Conservation (phyloP, 2,888 invertebrate genomes). For the Agrenia bidenticulata region DNA sequence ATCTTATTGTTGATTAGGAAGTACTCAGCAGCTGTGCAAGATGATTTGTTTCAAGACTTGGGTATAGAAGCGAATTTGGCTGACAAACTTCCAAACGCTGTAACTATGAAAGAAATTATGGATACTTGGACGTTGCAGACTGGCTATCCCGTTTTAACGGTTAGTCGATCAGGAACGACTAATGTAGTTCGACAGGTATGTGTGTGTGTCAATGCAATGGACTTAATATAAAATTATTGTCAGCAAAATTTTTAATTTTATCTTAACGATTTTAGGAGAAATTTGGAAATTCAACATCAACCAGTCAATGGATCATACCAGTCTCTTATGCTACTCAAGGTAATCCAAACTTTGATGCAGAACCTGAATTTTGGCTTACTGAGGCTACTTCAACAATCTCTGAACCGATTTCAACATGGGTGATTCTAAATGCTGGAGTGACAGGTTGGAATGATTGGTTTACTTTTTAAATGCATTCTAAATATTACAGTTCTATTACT, state of each 20-base stretch:
- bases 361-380: conserved; percentile 30
- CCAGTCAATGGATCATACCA: conserved; percentile 22
- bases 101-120: conserved; percentile 24
- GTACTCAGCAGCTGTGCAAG: conserved; percentile 23
- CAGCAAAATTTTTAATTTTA: no score
- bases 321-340: conserved; percentile 24
- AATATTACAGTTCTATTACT: no score
- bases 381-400: conserved; percentile 5
- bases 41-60: conserved; percentile 27
- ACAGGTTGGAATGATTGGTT: conserved; percentile 18
- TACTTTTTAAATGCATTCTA: neutral
- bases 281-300: neutral
- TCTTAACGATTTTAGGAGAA: conserved; percentile 5
- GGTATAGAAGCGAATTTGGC: conserved; percentile 19
- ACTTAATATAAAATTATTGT: no score
- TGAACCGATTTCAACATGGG: conserved; percentile 20
- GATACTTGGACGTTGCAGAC: conserved; percentile 27
- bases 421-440: conserved; percentile 32
- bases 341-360: conserved; percentile 26
- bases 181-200: no score
- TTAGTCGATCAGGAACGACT: neutral
- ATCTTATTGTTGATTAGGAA: conserved; percentile 5
- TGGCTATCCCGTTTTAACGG: conserved; percentile 27
- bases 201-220: no score
- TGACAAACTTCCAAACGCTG: conserved; percentile 17